A percentile compares a stretch with the other conserved stretches of the same genome.
phyloP scores from a whole-genome alignment of 2,797 vertebrate genomes.

The Setipinna tenuifilis region DNA sequence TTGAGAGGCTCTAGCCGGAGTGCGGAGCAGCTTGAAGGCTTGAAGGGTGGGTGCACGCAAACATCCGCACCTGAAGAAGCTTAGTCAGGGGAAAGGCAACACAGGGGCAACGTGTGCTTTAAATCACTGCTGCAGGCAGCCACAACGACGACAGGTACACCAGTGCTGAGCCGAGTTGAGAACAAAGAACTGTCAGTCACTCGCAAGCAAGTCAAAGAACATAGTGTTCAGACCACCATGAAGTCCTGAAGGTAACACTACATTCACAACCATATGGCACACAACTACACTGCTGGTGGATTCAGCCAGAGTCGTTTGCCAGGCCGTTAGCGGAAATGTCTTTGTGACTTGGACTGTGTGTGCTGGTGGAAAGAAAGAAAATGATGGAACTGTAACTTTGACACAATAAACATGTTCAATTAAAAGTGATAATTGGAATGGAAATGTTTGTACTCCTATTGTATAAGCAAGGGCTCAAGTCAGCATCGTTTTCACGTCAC shows the following conservation, averaged over 20 bases:
- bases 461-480: too few relatives aligned
- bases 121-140: conserved; percentile 32
- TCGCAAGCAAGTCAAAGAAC: neutral
- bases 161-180: neutral
- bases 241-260: neutral
- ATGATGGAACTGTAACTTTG: too few relatives aligned
- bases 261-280: neutral
- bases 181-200: neutral
- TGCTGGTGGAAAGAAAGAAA: too few relatives aligned
- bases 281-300: neutral
- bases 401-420: too few relatives aligned
- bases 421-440: too few relatives aligned
- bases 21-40: neutral
- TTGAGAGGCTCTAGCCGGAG: neutral
- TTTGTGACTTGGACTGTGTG: too few relatives aligned
- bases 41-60: conserved; percentile 11
- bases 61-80: conserved; percentile 31
- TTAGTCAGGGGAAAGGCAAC: conserved; percentile 35
- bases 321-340: too few relatives aligned
- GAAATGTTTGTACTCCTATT: too few relatives aligned
- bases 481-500: too few relatives aligned
- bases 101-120: conserved; percentile 30
- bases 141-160: neutral
- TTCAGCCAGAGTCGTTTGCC: too few relatives aligned
- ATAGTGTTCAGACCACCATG: neutral